Base-by-base conservation (phyloP, 2,797 vertebrate genomes). In the Rhodeus uyekii region DNA sequence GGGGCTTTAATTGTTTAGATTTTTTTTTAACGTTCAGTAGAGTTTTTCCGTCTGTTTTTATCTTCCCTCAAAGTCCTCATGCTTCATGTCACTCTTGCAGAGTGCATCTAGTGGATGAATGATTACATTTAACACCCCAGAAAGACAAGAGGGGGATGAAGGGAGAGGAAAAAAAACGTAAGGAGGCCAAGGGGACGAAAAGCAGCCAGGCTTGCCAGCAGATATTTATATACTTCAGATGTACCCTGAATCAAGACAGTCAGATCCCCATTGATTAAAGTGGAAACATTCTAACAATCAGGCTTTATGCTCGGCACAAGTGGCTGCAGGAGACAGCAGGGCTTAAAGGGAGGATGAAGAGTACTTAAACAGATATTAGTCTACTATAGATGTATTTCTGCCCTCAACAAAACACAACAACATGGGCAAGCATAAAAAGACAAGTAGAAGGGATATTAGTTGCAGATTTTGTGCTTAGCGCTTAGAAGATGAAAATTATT, bases 261-360 rank as follows among this genome's bases (percentile, higher is more conserved):
- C 89, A 86, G 90, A 89, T 91, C 90, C 92, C 85, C 89, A 92
- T 93, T 95, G 92, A 94, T 94, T 94, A 92, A 92, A 93, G 91
- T 93, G 92, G 88, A 87, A 89, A 89, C 88, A 67, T 93, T 94
- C 92, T 90, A 88, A 92, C 90, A 94, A 92, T 93, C 92, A 94
- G 89, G 89, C 84, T 90, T 90, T 74, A 89, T 77, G 84, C 81
- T 77, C 50, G 4, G 68, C 76, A 82, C 82, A 84, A 86, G 78
- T 83, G 83, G 64, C 69, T 80, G 68, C 38, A 78, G 84, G 38
- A 80, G 86, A 87, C 88, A 77, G 86, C 90, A 82, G 83, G 89
- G 44, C 44, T 90, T 74, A 82, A 85, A 67, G 67, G 88, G 88
- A 88, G 86, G 81, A 87, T 74, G 78, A 87, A 89, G 87, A 87